Conservation (phyloP, 2,797 vertebrate genomes). For the Siniperca undulata region DNA sequence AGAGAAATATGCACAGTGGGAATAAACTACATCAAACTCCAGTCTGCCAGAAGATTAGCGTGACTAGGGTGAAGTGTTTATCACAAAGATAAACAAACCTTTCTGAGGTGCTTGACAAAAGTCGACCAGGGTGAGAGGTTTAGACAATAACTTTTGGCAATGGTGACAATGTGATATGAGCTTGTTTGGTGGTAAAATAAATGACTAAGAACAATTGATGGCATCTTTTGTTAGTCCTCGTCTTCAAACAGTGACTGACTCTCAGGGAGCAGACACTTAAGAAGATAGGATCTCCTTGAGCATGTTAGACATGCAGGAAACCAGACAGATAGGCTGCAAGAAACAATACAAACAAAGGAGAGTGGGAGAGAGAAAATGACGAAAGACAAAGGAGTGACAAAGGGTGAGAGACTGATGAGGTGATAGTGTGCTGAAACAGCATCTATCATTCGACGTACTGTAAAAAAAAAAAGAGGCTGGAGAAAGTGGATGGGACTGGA, state of each 20-base stretch:
- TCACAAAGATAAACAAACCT: conserved; percentile 24
- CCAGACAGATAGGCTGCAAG: conserved; percentile 67
- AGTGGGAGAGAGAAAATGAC: conserved; percentile 19
- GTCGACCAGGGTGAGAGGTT: neutral
- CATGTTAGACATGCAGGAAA: conserved; percentile 87
- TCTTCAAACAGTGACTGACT: conserved; percentile 47
- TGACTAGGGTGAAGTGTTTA: conserved; percentile 30
- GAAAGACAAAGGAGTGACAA: conserved; percentile 34
- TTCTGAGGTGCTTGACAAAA: conserved; percentile 21
- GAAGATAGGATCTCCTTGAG: conserved; percentile 87
- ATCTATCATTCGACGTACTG: conserved; percentile 5
- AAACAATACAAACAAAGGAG: conserved; percentile 77
- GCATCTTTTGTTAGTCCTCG: conserved; percentile 38
- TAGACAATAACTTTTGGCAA: conserved; percentile 33
- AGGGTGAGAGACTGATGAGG: conserved; percentile 42
- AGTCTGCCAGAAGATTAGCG: conserved; percentile 26
- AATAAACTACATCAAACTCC: conserved; percentile 14
- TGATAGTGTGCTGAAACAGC: conserved; percentile 39
- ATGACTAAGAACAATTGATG: conserved; percentile 9
- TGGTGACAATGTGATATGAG: conserved; percentile 42
- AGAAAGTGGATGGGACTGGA: neutral
- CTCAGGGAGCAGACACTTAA: conserved; percentile 59
- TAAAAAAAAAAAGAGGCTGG: neutral
- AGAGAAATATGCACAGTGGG: neutral
- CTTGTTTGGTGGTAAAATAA: conserved; percentile 31